Conservation (phyloP, 2,797 vertebrate species). For the Periophthalmus magnuspinnatus region DNA sequence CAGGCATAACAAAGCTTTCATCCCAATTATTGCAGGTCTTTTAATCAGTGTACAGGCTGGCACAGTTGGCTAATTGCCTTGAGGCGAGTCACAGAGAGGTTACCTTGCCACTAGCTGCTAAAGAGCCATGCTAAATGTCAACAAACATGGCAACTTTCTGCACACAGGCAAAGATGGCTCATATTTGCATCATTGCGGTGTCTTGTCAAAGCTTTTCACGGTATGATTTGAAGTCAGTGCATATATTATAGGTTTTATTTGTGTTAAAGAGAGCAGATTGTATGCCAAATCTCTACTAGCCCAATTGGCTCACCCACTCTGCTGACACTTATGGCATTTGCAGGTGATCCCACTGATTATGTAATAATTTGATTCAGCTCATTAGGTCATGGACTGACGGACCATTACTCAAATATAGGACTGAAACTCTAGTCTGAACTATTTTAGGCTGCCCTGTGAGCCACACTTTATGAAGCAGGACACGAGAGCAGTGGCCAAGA, state of each 20-base stretch:
- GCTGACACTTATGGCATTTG: not conserved
- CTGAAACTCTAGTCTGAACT: slow-evolving; percentile 33
- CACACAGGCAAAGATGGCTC: slow-evolving; percentile 18
- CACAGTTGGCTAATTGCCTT: not conserved
- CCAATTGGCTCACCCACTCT: not conserved
- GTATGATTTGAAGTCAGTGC: not conserved
- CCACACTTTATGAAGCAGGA: slow-evolving; percentile 4
- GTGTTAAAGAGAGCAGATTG: not conserved
- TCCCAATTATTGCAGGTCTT: not conserved
- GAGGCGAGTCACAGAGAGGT: not conserved
- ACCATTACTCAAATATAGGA: slow-evolving; percentile 43
- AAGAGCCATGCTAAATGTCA: slow-evolving; percentile 50
- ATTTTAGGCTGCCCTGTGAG: slow-evolving; percentile 48
- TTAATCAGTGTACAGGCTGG: not conserved
- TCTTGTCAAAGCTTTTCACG: not conserved
- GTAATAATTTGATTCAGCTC: slow-evolving; percentile 31
- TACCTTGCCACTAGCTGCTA: slow-evolving; percentile 20
- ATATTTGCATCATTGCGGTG: slow-evolving; percentile 14
- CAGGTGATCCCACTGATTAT: slow-evolving; percentile 6
- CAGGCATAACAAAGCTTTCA: not conserved
- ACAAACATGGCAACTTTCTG: slow-evolving; percentile 62
- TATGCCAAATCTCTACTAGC: not conserved
- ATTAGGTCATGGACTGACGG: slow-evolving; percentile 26
- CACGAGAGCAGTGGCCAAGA: not conserved
- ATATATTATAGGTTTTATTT: not conserved